Conservation (phyloP, 37 sponge, comb jelly and placozoan species). For the Spongilla lacustris region DNA sequence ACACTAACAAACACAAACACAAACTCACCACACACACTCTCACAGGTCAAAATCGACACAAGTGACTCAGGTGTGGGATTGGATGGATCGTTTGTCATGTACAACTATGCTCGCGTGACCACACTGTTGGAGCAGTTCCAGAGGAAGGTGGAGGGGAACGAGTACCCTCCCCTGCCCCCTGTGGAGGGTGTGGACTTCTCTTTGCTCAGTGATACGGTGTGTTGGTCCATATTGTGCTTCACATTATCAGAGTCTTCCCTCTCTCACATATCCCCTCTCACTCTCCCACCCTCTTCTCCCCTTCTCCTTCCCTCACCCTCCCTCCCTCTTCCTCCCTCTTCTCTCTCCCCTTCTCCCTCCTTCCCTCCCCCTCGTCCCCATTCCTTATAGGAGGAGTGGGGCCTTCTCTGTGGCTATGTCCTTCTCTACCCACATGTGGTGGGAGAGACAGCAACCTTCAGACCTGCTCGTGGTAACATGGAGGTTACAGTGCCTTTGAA, state of each 20-base stretch:
- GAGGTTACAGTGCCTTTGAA: constrained; percentile 19
- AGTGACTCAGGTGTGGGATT: constrained; percentile 6
- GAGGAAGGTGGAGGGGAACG: not conserved
- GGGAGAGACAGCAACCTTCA: constrained; percentile 29
- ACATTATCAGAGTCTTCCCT: no score
- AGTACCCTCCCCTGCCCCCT: constrained; percentile 61
- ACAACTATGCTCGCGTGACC: constrained; percentile 82
- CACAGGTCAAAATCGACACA: constrained; percentile 43
- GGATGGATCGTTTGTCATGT: constrained; percentile 77
- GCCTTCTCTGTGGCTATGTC: constrained; percentile 54
- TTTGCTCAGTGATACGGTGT: constrained; percentile 73
- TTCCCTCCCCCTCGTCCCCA: no score
- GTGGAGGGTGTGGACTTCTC: constrained; percentile 72
- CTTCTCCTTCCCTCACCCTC: not conserved
- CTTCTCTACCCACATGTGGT: constrained; percentile 49
- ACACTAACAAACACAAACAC: not conserved
- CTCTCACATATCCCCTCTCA: not conserved
- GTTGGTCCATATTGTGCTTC: no score
- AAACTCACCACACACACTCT: not conserved
- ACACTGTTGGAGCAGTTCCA: constrained; percentile 29
- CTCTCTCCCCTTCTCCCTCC: not conserved
- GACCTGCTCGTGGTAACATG: not conserved
- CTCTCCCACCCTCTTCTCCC: not conserved
- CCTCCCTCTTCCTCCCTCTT: not conserved
- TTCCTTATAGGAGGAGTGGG: constrained; percentile 64